These are phyloP conservation scores for Tamandua tetradactyla DNA, from an alignment of 2,797 vertebrate species.

Conservation along the genomic window DNA sequence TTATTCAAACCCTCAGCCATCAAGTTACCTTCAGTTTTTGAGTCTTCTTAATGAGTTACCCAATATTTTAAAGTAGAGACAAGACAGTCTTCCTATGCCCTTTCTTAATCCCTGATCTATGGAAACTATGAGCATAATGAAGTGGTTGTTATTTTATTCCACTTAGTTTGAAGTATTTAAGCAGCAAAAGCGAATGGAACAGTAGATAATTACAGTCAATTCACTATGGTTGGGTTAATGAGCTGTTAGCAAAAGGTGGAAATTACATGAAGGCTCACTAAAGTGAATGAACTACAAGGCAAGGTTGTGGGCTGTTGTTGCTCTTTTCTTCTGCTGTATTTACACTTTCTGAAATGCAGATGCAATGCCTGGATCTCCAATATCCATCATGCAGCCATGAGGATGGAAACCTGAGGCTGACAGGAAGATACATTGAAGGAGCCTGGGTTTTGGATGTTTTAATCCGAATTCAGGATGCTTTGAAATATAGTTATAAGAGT, in stretches of 20 bases:
- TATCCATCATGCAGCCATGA: not conserved
- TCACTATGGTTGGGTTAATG: not conserved
- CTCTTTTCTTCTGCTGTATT: not conserved
- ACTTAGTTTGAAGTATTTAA: not conserved
- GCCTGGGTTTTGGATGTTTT: not conserved
- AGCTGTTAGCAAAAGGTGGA: not conserved
- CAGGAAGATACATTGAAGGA: not conserved
- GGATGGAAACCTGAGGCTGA: not conserved
- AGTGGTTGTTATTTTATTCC: not conserved
- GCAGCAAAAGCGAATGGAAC: not conserved
- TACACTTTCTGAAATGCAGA: not conserved
- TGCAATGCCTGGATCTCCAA: not conserved
- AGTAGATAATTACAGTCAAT: not conserved
- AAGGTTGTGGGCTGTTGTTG: not conserved
- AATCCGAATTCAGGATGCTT: not conserved
- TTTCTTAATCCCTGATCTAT: not conserved
- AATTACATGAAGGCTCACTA: not conserved
- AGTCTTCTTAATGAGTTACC: not conserved
- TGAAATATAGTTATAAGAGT: not conserved
- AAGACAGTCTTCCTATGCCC: not conserved
- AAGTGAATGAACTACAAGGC: not conserved
- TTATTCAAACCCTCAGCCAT: not conserved
- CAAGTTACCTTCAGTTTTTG: not conserved
- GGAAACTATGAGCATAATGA: not conserved
- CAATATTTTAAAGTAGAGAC: not conserved